Evolutionary conservation across 2,797 vertebrate species (phyloP), one percentile per base, ranked within the genome.

Genomic region (Clarias platycephalus): DNA sequence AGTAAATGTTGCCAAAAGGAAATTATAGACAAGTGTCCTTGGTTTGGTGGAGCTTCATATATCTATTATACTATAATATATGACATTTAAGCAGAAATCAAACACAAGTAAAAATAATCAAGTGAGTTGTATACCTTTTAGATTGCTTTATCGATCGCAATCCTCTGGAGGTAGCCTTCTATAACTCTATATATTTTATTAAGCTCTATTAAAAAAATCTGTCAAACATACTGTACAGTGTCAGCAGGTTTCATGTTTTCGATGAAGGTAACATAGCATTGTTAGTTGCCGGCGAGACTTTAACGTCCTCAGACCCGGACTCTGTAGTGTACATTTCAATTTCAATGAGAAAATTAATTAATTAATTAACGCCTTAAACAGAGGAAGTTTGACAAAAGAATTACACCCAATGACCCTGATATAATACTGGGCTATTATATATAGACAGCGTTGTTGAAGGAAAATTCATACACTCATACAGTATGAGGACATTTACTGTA

Each of bases 141-240:
- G 7, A 63, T 26, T 71, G 57, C 53, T 71, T 76, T 76, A 83
- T 55, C 57, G 72, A 83, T 53, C 60, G 5, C 22, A 77, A 9
- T 58, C 16, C 34, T 84, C 40, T 55, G 49, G 44, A 67, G 71
- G 26, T 75, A 16, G 40, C 13, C 12, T n/a, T 77, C 28, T 16
- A 49, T 18, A n/a, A 31, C 4, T 34, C 40, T 88, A 49, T 86
- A 84, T 71, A 84, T 87, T 78, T 77, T 66, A 75, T 64, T 70
- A 57, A 67, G 66, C 31, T 75, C 24, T 49, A 15, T 49, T 26
- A 26, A 49, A 72, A 72, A 2, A 37, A 53, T 72, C 24, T 49
- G 40, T 49, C 67, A 49, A 75, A 75, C 26, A 2, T 28, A 75
- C 18, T 31, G 53, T 57, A 12, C 53, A 55, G 12, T 31, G 72